Base-by-base conservation (phyloP, 2,113 vertebrate genomes). In the Gymnogyps californianus region DNA sequence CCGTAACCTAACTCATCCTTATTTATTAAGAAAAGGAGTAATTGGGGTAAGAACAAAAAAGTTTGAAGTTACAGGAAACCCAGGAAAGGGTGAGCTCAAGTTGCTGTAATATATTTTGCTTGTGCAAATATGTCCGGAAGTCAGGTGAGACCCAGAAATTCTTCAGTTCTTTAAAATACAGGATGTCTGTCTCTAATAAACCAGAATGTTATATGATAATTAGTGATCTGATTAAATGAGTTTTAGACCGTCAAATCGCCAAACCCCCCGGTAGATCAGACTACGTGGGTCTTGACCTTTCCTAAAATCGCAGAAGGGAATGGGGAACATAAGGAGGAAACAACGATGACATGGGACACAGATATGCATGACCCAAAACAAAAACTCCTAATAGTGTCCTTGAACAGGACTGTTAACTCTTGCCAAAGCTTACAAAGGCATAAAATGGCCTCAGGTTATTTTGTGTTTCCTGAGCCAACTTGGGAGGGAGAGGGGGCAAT, bases 1-100 rank as follows among this genome's bases (percentile, higher is more conserved):
- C 78, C 75, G 86, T n/a, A 96, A 86, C 19, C 42, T 77, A 94
- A 93, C 67, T 90, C 66, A 92, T 83, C 62, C 67, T 86, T 83
- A 77, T 40, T 80, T 80, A 93, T 82, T 36, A 87, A 75, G 36
- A 10, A 82, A 16, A 61, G 16, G 38, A 61, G 2, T 75, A 91
- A 72, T 47, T 72, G 61, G 15, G 36, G 6, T 46, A 88, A 71
- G 57, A 89, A 90, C 21, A 64, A 51, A 29, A 90, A 21, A 36
- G 20, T 24, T 16, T 64, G 28, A 74, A 71, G 29, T 65, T 47
- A 40, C 38, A 93, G 24, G 40, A 79, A 91, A 59, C 24, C 31
- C 26, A 84, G 44, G 44, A 62, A 93, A 70, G 51, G 61, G 59
- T 36, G n/a, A 94, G 31, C 16, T 65, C 29, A 85, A 83, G 36